phyloP scores from a whole-genome alignment of 2,797 vertebrate species.

The Phyllotis vaccarum region DNA sequence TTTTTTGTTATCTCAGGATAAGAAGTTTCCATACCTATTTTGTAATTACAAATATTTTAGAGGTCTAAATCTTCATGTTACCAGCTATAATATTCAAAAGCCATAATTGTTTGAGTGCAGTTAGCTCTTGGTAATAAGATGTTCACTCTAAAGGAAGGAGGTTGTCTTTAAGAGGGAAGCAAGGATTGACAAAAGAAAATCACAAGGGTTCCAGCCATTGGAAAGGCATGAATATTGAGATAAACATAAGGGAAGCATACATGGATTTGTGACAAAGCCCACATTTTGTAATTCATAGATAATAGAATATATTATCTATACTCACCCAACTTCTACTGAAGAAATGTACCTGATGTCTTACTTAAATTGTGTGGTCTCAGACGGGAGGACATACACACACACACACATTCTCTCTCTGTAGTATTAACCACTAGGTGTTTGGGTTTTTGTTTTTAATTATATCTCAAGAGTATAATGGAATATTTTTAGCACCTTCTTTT shows the following conservation, averaged over 20 bases:
- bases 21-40: constrained; percentile 47
- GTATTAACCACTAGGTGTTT: constrained; percentile 67
- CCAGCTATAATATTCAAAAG: constrained; percentile 34
- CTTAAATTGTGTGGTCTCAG: neutral
- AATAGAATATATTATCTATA: constrained; percentile 5
- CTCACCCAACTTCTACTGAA: neutral
- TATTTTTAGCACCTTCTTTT: constrained; percentile 74
- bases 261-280: neutral
- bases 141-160: neutral
- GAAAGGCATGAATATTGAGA: neutral
- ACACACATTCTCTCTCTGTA: neutral
- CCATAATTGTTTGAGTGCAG: constrained; percentile 7
- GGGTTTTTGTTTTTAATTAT: constrained; percentile 54
- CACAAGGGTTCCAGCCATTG: neutral
- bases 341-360: neutral
- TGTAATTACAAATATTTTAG: constrained; percentile 23
- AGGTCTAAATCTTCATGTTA: constrained; percentile 31
- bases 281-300: neutral
- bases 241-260: neutral
- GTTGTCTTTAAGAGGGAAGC: neutral
- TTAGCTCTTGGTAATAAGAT: constrained; percentile 16
- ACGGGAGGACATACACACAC: constrained; percentile 10
- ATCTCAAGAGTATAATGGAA: constrained; percentile 76
- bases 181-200: neutral
- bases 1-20: constrained; percentile 36